Conservation (phyloP, 2,888 invertebrate genomes). For the Eutolmus rufibarbis region DNA sequence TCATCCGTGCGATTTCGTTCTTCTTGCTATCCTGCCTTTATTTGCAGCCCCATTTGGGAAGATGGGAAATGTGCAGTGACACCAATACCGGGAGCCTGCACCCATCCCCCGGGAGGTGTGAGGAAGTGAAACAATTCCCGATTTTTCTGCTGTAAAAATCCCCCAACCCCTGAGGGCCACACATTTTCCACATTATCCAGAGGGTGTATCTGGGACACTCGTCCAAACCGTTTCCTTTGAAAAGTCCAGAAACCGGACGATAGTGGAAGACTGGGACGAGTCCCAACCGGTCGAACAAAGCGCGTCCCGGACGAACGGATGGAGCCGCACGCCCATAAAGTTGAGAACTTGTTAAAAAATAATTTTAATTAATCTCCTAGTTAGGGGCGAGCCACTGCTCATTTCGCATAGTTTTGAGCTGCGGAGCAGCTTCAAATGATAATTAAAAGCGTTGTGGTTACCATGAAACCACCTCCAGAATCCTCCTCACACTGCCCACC, state of each 20-base stretch:
- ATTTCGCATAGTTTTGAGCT: background rate
- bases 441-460: background rate
- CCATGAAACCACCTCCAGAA: background rate
- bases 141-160: background rate
- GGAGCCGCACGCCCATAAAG: background rate
- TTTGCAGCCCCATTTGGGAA: background rate
- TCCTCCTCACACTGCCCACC: too few relatives aligned
- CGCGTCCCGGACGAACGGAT: background rate
- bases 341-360: conserved; percentile 20
- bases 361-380: conserved; percentile 1
- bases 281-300: background rate
- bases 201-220: background rate
- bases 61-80: background rate
- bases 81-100: background rate
- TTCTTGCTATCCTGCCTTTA: background rate
- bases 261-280: background rate
- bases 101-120: background rate
- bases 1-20: background rate
- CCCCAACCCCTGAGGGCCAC: background rate
- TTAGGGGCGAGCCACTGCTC: background rate
- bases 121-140: background rate
- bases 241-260: background rate
- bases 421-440: background rate
- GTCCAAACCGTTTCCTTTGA: background rate
- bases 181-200: background rate